phyloP scores from a whole-genome alignment of 1,140 invertebrate species.

The Cyphomyrmex costatus region DNA sequence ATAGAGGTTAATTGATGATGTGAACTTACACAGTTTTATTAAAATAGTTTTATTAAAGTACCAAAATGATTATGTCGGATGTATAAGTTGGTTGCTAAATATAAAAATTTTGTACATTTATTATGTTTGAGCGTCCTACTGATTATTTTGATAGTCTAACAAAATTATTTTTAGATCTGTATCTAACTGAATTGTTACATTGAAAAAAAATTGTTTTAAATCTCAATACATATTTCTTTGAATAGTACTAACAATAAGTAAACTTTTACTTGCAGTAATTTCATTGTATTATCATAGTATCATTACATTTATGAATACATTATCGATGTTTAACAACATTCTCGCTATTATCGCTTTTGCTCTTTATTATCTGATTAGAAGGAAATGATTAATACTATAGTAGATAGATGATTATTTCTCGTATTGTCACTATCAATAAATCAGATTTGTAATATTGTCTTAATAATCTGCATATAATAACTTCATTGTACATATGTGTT shows the following conservation, averaged over 20 bases:
- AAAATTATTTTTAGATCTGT: too few relatives aligned
- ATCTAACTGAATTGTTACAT: too few relatives aligned
- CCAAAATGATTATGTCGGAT: too few relatives aligned
- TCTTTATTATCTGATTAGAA: constrained; percentile 24
- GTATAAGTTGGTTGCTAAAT: too few relatives aligned
- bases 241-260: too few relatives aligned
- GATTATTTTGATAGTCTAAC: too few relatives aligned
- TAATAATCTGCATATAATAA: constrained; percentile 38
- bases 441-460: constrained; percentile 28
- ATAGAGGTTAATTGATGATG: not conserved
- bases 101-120: too few relatives aligned
- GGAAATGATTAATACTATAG: constrained; percentile 36
- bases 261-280: too few relatives aligned
- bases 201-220: too few relatives aligned
- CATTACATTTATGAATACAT: not conserved
- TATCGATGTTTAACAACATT: constrained; percentile 15
- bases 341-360: constrained; percentile 24
- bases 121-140: too few relatives aligned
- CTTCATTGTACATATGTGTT: not conserved
- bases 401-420: constrained; percentile 16
- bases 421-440: constrained; percentile 44
- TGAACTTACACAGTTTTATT: not conserved
- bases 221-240: too few relatives aligned
- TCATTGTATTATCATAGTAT: constrained; percentile 36
- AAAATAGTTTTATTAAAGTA: not conserved